phyloP scores from a whole-genome alignment of 2,797 vertebrate species.

The Hemibagrus guttatus region DNA sequence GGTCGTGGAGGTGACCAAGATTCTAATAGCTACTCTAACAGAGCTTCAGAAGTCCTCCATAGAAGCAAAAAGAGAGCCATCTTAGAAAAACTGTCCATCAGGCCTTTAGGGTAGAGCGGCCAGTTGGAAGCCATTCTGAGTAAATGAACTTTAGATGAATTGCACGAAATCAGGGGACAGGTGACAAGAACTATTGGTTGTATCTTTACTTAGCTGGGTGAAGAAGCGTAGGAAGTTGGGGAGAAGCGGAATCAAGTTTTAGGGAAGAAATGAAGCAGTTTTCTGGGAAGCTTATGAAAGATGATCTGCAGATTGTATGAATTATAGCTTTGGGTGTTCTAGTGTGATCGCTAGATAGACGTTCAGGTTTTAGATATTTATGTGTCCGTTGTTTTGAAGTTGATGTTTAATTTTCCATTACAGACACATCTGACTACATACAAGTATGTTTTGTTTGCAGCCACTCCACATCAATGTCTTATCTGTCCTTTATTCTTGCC shows the following conservation, averaged over 20 bases:
- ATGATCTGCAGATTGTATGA: neutral
- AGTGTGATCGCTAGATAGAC: too few relatives aligned
- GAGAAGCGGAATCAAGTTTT: neutral
- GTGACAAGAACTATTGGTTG: neutral
- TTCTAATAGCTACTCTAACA: neutral
- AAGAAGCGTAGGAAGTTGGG: too few relatives aligned
- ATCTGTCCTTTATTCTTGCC: neutral
- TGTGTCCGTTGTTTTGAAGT: neutral
- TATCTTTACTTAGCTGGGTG: neutral
- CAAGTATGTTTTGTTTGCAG: slow-evolving; percentile 22
- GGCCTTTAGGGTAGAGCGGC: too few relatives aligned
- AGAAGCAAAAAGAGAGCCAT: neutral
- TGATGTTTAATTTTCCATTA: neutral
- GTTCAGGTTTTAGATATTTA: neutral
- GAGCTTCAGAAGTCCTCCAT: neutral
- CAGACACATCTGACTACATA: neutral
- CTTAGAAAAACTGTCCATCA: neutral
- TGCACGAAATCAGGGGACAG: neutral
- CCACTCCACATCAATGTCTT: slow-evolving; percentile 9
- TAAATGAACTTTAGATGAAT: neutral
- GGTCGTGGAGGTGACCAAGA: neutral
- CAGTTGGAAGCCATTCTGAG: neutral
- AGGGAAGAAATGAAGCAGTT: neutral
- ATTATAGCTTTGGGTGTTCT: neutral
- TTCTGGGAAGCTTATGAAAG: neutral